Percentiles rank a stretch among this genome's conserved stretches.
phyloP scores from a whole-genome alignment of 2,797 vertebrate genomes.

The Peromyscus eremicus region DNA sequence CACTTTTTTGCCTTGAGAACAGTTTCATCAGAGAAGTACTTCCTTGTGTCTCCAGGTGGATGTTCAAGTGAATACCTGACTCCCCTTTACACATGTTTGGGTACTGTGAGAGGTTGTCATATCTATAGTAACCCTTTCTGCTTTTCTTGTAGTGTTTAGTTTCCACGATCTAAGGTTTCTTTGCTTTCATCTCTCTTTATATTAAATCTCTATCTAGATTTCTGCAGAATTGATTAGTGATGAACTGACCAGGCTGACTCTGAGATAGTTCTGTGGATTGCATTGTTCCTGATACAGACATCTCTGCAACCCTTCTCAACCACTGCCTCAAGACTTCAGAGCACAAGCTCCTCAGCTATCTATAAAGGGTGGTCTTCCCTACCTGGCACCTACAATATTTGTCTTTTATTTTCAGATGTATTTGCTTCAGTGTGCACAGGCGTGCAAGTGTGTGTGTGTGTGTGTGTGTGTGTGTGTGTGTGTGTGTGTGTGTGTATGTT shows the following conservation, averaged over 20 bases:
- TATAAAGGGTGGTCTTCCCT: background rate
- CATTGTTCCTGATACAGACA: background rate
- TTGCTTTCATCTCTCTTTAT: background rate
- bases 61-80: background rate
- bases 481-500: background rate
- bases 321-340: too few species aligned
- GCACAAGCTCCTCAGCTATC: background rate
- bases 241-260: background rate
- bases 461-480: background rate
- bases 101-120: background rate
- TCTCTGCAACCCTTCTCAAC: background rate
- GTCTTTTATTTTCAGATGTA: background rate
- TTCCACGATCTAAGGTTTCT: background rate
- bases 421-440: background rate
- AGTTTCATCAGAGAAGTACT: background rate
- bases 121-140: background rate
- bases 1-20: background rate
- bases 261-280: background rate
- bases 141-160: background rate
- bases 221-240: background rate
- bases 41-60: background rate
- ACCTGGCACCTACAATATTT: background rate
- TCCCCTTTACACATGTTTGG: background rate
- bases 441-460: background rate
- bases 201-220: background rate